Base-by-base conservation (phyloP, 1,140 invertebrate genomes). In the Drosophila pallidifrons region DNA sequence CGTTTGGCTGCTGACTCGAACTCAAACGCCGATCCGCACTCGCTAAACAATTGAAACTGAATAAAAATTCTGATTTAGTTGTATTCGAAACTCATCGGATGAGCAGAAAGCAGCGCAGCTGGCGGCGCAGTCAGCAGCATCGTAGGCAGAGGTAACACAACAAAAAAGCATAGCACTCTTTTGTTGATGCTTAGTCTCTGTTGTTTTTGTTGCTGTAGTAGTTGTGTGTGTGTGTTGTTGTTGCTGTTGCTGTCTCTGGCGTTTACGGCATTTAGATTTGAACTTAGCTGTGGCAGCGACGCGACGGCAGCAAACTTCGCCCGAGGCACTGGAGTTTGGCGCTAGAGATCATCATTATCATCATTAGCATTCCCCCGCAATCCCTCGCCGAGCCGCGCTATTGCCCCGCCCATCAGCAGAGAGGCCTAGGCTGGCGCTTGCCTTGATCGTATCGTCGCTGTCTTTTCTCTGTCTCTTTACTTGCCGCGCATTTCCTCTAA, bases 61-160 rank as follows among this genome's bases (percentile, higher is more conserved):
- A 91, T 91, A 91, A 90, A 86, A 91, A 91, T 91, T 91, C 90
- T 91, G 86, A 91, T 87, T 91, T 91, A 90, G 90, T 91, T 91
- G 85, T 86, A 75, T 91, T 91, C 81, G 85, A 89, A 91, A 91
- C 79, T 85, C 85, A 91, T 91, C 77, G 82, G 77, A 90, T 83
- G 85, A 91, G 86, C 85, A 80, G 68, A 78, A 76, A 80, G 82
- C 82, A 55, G 63, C 63, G 82, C 66, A 51, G 77, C 63, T 59
- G 38, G 52, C 79, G 57, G 59, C 45, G 75, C 51, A 54, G 60
- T 41, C 38, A 47, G 25, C 85, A 46, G 58, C 51, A 38, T 20
- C 70, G 49, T 46, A 43, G 59, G 38, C 61, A 51, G 46, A 20
- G 32, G 8, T 46, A 59, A 30, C 61, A 55, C 57, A 68, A 68